Evolutionary conservation across 2,113 vertebrate species (phyloP), one percentile per base, ranked within the genome.

Genomic region (Rhagologus leucostigma): DNA sequence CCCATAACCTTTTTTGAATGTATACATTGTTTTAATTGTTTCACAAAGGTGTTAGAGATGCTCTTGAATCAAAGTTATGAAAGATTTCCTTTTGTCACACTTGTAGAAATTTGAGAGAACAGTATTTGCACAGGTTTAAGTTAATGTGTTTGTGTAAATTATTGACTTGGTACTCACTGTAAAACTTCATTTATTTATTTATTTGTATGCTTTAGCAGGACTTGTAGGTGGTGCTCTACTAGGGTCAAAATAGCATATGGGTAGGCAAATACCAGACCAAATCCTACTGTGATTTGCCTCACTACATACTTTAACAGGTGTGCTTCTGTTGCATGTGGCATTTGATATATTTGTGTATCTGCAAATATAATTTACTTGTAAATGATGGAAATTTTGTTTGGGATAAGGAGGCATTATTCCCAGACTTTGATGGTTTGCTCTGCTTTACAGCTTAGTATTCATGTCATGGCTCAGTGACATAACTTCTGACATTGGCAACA

Each of bases 291-390:
- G 70, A 90, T 94, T 95, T 96, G 82, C 82, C 84, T 93, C 74
- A 83, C 81, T 57, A 18, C 53, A 39, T 85, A 83, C 63, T 89
- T 89, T n/a, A 93, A 62, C 81, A 85, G 67, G 35, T 93, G 91
- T 96, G 91, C 91, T 94, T 96, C 73, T 91, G 50, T 94, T 94
- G 94, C 87, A 96, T 96, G 95, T 90, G 63, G 69, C 9, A 0
- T 90, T 94, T 85, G 59, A 73, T 91, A 91, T 93, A 93, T 93
- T 93, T 96, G 78, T 97, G 90, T 95, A 96, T 69, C 84, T 91
- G 84, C 91, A 96, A 93, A 87, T 96, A 81, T 85, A 87, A 89
- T 42, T 87, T 49, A 87, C 67, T 39, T 91, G 91, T 96, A 83
- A 91, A 83, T 69, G 10, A 49, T 79, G 63, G 46, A 53, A 6